phyloP scores from a whole-genome alignment of 2,113 vertebrate species.

The Brienomyrus longianalis region DNA sequence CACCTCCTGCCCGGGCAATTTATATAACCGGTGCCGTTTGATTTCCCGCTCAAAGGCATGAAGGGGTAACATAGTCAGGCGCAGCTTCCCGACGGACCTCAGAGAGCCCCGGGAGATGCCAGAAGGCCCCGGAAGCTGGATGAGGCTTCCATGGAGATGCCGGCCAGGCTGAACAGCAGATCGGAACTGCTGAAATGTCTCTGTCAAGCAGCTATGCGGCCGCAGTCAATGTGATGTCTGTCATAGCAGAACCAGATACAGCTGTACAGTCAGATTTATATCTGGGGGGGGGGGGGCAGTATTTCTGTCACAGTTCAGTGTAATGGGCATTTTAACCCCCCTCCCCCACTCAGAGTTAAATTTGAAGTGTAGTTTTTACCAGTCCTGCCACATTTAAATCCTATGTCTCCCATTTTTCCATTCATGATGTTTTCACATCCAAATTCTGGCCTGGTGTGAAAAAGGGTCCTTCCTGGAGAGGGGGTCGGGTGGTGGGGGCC shows the following conservation, averaged over 20 bases:
- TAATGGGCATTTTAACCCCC: neutral
- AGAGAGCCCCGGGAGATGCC: neutral
- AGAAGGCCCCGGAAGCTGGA: neutral
- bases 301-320: slow-evolving; percentile 14
- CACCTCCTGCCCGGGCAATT: neutral
- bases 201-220: neutral
- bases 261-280: neutral
- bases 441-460: neutral
- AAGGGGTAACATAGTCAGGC: neutral
- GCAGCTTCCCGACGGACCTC: neutral
- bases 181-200: neutral
- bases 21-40: neutral
- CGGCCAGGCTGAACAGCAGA: neutral
- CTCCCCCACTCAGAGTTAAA: slow-evolving; percentile 7
- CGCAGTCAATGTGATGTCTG: neutral
- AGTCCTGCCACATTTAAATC: slow-evolving; percentile 5
- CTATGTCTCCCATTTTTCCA: neutral
- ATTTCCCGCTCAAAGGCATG: neutral
- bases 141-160: neutral
- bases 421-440: neutral
- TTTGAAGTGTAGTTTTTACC: neutral
- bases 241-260: neutral
- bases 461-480: neutral
- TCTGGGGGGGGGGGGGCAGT: neutral
- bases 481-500: neutral